These are phyloP conservation scores for Chrysopilus asiliformis DNA, from an alignment of 2,888 invertebrate genomes.

Conservation along the genomic window DNA sequence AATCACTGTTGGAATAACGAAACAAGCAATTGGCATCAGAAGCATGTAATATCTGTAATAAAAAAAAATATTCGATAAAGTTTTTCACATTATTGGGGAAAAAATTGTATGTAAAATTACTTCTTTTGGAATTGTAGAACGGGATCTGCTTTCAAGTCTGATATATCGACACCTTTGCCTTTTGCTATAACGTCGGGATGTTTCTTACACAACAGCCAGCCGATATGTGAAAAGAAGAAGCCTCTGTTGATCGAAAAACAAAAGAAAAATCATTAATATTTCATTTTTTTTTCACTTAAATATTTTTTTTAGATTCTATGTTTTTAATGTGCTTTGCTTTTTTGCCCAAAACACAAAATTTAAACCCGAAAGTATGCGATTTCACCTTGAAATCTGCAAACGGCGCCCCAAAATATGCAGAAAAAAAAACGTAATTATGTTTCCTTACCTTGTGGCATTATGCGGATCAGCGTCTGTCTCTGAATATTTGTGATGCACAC, in stretches of 20 bases:
- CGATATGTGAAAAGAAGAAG: constrained; percentile 92
- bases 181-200: constrained; percentile 80
- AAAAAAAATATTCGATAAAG: too few species aligned
- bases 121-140: constrained; percentile 79
- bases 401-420: too few species aligned
- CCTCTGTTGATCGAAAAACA: constrained; percentile 42
- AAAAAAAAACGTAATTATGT: too few species aligned
- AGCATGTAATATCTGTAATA: constrained; percentile 54
- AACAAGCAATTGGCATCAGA: constrained; percentile 61
- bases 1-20: constrained; percentile 59
- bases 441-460: constrained; percentile 50
- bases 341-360: too few species aligned
- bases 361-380: too few species aligned
- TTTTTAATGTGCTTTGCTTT: background rate
- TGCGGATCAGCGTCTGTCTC: constrained; percentile 92
- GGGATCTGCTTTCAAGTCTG: constrained; percentile 69
- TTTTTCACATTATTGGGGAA: too few species aligned
- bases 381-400: too few species aligned
- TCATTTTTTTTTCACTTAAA: background rate
- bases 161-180: constrained; percentile 73
- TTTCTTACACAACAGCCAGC: constrained; percentile 84
- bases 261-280: background rate
- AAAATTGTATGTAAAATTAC: constrained; percentile 39
- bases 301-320: background rate
- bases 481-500: constrained; percentile 85